Conservation (phyloP, 1,140 invertebrate species). For the Papilio polyxenes region DNA sequence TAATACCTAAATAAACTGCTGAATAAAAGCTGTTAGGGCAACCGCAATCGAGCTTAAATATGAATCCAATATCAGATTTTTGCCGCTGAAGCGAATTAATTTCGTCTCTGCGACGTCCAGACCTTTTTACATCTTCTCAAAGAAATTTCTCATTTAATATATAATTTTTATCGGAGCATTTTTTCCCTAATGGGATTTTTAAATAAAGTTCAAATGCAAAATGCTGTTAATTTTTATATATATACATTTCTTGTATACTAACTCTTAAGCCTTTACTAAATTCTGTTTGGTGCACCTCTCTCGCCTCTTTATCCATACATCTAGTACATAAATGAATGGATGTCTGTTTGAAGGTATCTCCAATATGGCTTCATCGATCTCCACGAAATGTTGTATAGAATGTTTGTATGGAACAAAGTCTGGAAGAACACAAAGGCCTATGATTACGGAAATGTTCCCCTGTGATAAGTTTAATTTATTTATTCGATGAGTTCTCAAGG, state of each 20-base stretch:
- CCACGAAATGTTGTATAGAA: too few species aligned
- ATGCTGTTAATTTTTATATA: not conserved
- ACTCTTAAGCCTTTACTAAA: too few species aligned
- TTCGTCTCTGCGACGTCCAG: not conserved
- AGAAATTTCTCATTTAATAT: conserved; percentile 1
- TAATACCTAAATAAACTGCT: not conserved
- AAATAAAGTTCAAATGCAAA: not conserved
- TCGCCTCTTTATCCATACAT: too few species aligned
- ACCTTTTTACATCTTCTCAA: not conserved
- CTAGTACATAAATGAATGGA: not conserved
- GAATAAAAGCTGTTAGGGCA: not conserved
- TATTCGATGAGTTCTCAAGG: too few species aligned
- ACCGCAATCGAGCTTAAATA: conserved; percentile 8
- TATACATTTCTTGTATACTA: too few species aligned
- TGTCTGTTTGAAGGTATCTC: too few species aligned
- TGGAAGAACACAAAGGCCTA: too few species aligned
- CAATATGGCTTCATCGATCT: too few species aligned
- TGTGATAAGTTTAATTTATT: too few species aligned
- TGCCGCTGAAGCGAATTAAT: not conserved
- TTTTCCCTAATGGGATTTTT: not conserved
- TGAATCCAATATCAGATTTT: conserved; percentile 10
- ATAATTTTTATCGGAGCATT: not conserved
- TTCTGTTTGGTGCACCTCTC: too few species aligned
- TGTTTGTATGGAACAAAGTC: too few species aligned
- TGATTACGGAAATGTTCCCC: too few species aligned